Evolutionary conservation across 2,113 vertebrate genomes (phyloP), one percentile per base, ranked within the genome.

Genomic region (Mesoclemmys tuberculata): DNA sequence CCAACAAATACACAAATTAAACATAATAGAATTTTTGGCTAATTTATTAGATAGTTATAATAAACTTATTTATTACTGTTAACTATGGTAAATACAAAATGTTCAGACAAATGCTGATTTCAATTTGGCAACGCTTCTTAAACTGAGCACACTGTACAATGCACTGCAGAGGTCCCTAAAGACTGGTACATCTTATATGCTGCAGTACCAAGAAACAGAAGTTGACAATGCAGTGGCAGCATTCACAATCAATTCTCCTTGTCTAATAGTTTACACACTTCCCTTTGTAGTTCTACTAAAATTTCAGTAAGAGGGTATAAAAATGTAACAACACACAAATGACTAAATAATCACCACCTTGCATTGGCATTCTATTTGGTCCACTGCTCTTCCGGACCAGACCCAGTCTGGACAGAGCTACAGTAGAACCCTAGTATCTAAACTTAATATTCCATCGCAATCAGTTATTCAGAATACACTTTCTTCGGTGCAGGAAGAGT

Each of bases 1-100:
- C 0, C 16, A 31, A 2, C 24, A 88, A 88, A 84, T 27, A 11
- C 16, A 64, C 0, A 0, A 93, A 80, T 6, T 2, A 92, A 0
- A 82, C 56, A 84, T 82, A 84, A 0, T 0, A 10, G 35, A n/a
- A 7, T 87, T n/a, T 93, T 91, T 35, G 56, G 55, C 8, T 4
- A 13, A n/a, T 41, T 4, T 88, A 74, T 85, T 68, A n/a, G 35
- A 24, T 80, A 46, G 10, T 78, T 49, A 79, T 2, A 89, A 46
- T 26, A 46, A 75, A 41, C 11, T 9, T 38, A 14, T 41, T 22
- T 44, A 27, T 82, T 90, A 46, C 56, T 52, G 4, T 1, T 6
- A 85, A 83, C 29, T 52, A 77, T n/a, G 79, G 55, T 54, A 79
- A 9, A 64, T 19, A 22, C 1, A 5, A 9, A 0, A 4, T 85